These are phyloP conservation scores for Pseudonaja textilis DNA, from an alignment of 2,113 vertebrate species.

Conservation along the genomic window DNA sequence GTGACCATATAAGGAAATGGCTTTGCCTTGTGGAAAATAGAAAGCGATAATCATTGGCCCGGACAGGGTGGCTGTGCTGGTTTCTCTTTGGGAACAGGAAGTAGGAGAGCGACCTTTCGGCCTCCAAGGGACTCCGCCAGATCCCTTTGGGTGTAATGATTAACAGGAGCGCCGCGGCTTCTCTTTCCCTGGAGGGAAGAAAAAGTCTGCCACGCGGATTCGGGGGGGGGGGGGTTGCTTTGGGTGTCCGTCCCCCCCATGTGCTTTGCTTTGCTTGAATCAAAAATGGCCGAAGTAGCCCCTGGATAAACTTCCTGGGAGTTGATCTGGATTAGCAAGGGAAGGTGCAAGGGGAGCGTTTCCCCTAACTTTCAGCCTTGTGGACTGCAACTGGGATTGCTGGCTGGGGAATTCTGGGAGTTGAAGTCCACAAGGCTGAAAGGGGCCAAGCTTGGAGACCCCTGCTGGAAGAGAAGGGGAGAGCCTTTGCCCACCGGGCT, in stretches of 20 bases:
- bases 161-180: constrained; percentile 37
- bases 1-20: constrained; percentile 82
- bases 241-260: too few relatives aligned
- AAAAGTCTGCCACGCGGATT: not conserved
- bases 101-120: constrained; percentile 62
- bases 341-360: not conserved
- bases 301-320: not conserved
- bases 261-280: not conserved
- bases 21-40: constrained; percentile 51
- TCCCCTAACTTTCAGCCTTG: not conserved
- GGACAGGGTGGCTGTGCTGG: not conserved
- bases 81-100: constrained; percentile 58
- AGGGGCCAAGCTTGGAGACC: not conserved
- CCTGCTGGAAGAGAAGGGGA: not conserved
- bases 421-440: not conserved
- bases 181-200: not conserved
- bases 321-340: not conserved
- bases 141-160: constrained; percentile 51
- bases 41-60: not conserved
- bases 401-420: not conserved
- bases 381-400: not conserved
- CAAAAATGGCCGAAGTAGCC: not conserved
- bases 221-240: not conserved
- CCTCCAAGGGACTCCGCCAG: constrained; percentile 7
- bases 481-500: not conserved